Evolutionary conservation across 2,888 invertebrate genomes (phyloP), one percentile per base, ranked within the genome.

Genomic region (Apodemia hepburni): DNA sequence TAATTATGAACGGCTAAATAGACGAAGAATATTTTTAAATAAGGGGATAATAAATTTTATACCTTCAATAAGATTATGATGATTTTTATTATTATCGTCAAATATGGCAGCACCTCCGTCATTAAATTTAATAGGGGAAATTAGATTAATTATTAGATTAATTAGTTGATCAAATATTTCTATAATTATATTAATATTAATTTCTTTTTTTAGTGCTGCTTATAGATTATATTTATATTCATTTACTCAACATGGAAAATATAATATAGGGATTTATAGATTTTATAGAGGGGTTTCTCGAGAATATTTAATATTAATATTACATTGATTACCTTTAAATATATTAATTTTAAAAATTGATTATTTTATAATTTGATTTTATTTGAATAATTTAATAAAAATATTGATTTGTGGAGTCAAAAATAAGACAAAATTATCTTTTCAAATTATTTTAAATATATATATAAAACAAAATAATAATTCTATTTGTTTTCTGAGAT

Each of bases 81-180:
- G 94, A 87, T 95, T 95, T 93, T 84, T 95, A 79, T 84, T 95
- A 73, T 81, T 92, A 76, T 87, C 88, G 45, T 86, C 88, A 42
- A 95, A 95, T 93, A 94, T 95, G 77, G 92, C 94, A 0, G 93
- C 93, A 60, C 95, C 95, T 1, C 93, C 94, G 2, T 93, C 94
- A 9, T 85, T 95, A 82, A 95, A 94, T 93, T 93, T 95, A 81
- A 78, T 94, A 68, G 92, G 94, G 0, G 94, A 95, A 83, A 92
- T 95, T 93, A 85, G 92, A 68, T 87, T 95, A 79, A 91, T 95
- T 84, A 93, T 92, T 87, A 92, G 92, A 68, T 77, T 94, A 76
- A 67, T 94, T 58, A 83, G 82, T 42, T 93, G 92, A 81, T 92
- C 88, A 65, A 84, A 76, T 66, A 47, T 88, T 62, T 80, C 80